Conservation (phyloP, 2,888 invertebrate genomes). For the Himalopsyche kuldschensis region DNA sequence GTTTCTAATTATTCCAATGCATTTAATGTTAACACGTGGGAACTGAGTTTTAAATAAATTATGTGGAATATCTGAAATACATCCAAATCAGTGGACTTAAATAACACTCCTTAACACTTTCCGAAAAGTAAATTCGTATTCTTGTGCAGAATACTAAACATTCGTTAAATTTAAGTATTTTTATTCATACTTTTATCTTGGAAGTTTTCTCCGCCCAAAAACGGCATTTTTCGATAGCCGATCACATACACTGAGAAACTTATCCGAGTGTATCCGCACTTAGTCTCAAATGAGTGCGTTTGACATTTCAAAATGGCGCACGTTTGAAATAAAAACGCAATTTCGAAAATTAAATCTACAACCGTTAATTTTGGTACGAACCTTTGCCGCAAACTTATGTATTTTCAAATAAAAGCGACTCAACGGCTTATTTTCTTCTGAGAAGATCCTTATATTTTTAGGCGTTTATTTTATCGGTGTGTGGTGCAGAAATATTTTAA, state of each 20-base stretch:
- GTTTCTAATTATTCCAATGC: no score
- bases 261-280: neutral
- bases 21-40: no score
- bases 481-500: neutral
- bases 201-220: no score
- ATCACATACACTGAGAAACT: neutral
- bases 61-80: no score
- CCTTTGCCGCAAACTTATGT: neutral
- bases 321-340: neutral
- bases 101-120: no score
- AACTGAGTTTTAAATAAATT: no score
- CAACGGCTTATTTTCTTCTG: neutral
- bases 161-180: no score
- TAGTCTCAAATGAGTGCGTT: neutral
- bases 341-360: neutral
- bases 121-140: no score
- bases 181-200: no score
- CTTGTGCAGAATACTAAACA: no score
- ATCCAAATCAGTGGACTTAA: no score
- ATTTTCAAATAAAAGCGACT: neutral
- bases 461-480: neutral
- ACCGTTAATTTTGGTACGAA: neutral
- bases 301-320: neutral
- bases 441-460: neutral
- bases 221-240: neutral